Evolutionary conservation across 35 echinoderm and acorn worm species (phyloP), one percentile per base, ranked within the genome.

Genomic region (Eucidaris tribuloides): DNA sequence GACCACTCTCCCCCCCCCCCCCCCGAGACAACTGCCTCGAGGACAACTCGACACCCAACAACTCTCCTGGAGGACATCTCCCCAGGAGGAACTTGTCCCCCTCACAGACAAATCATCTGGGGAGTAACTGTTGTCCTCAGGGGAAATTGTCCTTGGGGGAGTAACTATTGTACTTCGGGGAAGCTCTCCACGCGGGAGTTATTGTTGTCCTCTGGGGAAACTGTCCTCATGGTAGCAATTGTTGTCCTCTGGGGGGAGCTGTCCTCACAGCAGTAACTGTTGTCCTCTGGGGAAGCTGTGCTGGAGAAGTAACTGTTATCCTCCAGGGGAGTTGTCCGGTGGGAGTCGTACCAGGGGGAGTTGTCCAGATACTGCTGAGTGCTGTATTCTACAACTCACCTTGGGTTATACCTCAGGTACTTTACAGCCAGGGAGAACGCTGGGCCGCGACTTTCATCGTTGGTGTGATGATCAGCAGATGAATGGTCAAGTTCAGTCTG

Each of bases 401-500:
- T 68, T 42, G 89, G 82, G 20, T 85, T 49, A 55, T 79, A 65
- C 56, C 82, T 77, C 6, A 85, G 86, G 68, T 85, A 80, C 23
- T 72, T 55, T 43, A 92, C 87, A 45, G 79, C 45, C 2, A 87
- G 76, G 2, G 68, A 20, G 45, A 81, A 81, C 5, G 84, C 76
- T 42, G 55, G 48, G 22, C 31, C 19, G 33, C 84, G 32, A 46
- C 89, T 85, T 6, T 95, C 88, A 54, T 65, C 62, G n/a, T 83
- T 61, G n/a, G n/a, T 45, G 64, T 43, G 4, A 45, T 78, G 25
- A 43, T 79, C 84, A 96, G 49, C 66, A 91, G 80, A n/a, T n/a
- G n/a, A n/a, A 40, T 62, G 83, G 1, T 78, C 81, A 35, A 91
- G 70, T 56, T 91, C 89, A 55, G 54, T 83, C 93, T 91, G 77